Percentiles rank a stretch among this genome's conserved stretches.
These are phyloP conservation scores for Alligator mississippiensis DNA, from an alignment of 2,113 vertebrate species.

Conservation along the genomic window DNA sequence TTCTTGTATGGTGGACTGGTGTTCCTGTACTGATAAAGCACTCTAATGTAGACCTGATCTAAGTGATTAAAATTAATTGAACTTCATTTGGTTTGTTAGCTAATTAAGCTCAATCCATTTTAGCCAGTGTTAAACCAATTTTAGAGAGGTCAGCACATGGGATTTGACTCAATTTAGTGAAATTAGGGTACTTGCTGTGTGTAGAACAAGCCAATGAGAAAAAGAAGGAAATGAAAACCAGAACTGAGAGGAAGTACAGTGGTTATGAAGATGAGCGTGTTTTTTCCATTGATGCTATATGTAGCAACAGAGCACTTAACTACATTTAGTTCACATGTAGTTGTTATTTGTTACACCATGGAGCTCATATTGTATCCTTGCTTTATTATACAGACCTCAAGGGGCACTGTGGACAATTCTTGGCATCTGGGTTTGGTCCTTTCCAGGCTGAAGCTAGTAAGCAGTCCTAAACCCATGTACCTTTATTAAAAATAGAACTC, in stretches of 20 bases:
- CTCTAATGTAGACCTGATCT: background rate
- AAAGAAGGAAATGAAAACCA: background rate
- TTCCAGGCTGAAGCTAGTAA: background rate
- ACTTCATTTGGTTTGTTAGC: background rate
- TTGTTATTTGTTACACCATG: background rate
- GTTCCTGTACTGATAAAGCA: background rate
- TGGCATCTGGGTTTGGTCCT: background rate
- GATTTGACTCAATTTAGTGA: background rate
- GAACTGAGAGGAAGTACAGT: accelerated
- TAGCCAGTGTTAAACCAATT: background rate
- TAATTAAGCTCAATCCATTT: background rate
- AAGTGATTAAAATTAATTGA: background rate
- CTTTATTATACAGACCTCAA: background rate
- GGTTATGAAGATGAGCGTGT: background rate
- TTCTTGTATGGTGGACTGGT: background rate
- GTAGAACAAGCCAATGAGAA: background rate
- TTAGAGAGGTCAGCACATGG: background rate
- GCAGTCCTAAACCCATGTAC: background rate
- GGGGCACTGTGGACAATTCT: background rate
- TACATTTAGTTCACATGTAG: no score
- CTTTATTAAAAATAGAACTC: background rate
- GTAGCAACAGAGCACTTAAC: background rate
- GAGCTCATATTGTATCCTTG: background rate
- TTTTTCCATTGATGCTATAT: background rate
- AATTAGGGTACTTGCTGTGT: background rate